These are phyloP conservation scores for Habrosyne pyritoides DNA, from an alignment of 2,888 invertebrate species.

Conservation along the genomic window DNA sequence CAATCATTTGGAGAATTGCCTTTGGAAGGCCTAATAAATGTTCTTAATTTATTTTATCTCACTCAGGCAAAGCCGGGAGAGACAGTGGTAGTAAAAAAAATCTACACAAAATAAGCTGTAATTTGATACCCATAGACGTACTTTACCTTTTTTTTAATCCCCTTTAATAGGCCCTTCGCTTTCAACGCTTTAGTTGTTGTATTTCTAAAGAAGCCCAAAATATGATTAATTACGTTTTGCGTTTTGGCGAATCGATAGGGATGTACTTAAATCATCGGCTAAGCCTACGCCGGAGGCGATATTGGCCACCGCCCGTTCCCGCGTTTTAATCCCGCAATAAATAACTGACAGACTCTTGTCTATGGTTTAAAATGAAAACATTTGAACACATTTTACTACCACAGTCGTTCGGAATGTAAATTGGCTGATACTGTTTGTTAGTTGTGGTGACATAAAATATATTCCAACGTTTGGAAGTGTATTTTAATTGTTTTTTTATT, in stretches of 20 bases:
- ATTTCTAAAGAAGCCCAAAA: constrained; percentile 57
- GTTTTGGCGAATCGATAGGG: constrained; percentile 64
- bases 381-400: background rate
- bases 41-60: too few relatives aligned
- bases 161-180: constrained; percentile 34
- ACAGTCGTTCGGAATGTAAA: background rate
- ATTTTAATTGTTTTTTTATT: too few relatives aligned
- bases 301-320: constrained; percentile 57
- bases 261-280: constrained; percentile 75
- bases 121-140: constrained; percentile 20
- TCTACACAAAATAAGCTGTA: background rate
- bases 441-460: too few relatives aligned
- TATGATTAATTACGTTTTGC: constrained; percentile 66
- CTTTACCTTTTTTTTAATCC: constrained; percentile 18
- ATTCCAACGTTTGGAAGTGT: too few relatives aligned
- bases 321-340: constrained; percentile 69
- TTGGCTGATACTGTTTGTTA: background rate
- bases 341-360: constrained; percentile 67
- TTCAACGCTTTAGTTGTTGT: constrained; percentile 34
- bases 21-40: too few relatives aligned
- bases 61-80: too few relatives aligned
- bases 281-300: constrained; percentile 59
- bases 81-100: too few relatives aligned
- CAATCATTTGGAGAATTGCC: too few relatives aligned
- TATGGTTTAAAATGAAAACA: constrained; percentile 50